phyloP scores from a whole-genome alignment of 2,888 invertebrate species.

The Teleogryllus oceanicus region DNA sequence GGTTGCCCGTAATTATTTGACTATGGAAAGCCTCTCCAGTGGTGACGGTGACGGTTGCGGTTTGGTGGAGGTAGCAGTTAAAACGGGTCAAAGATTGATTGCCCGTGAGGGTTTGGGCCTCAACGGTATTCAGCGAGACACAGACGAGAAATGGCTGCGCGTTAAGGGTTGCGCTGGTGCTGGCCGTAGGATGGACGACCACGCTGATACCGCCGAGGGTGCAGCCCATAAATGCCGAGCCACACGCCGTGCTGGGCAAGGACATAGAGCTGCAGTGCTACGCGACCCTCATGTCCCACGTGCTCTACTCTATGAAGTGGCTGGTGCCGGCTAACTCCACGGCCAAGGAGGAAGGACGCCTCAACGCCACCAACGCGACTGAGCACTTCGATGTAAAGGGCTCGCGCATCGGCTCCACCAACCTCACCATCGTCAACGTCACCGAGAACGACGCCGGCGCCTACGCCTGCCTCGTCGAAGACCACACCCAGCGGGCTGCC shows the following conservation, averaged over 20 bases:
- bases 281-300: not conserved
- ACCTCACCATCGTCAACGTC: slow-evolving; percentile 8
- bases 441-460: not conserved
- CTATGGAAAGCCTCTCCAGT: too few relatives aligned
- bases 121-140: too few relatives aligned
- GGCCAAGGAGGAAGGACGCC: not conserved
- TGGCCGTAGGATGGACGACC: not conserved
- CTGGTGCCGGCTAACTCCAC: not conserved
- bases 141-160: too few relatives aligned
- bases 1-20: too few relatives aligned
- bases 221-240: not conserved
- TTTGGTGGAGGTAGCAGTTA: too few relatives aligned
- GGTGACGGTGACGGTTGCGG: too few relatives aligned
- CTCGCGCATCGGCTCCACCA: not conserved
- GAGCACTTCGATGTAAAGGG: not conserved
- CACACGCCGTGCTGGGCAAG: not conserved
- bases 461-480: not conserved
- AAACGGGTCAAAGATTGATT: too few relatives aligned
- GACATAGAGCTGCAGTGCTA: not conserved
- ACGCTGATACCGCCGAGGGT: not conserved
- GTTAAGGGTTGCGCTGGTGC: too few relatives aligned
- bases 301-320: not conserved
- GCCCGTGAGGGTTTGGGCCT: too few relatives aligned
- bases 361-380: not conserved
- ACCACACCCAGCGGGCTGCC: not conserved